Percentiles rank a stretch among this genome's conserved stretches.
Conservation (phyloP, 2,888 invertebrate genomes). For the Cerastis rubricosa region DNA sequence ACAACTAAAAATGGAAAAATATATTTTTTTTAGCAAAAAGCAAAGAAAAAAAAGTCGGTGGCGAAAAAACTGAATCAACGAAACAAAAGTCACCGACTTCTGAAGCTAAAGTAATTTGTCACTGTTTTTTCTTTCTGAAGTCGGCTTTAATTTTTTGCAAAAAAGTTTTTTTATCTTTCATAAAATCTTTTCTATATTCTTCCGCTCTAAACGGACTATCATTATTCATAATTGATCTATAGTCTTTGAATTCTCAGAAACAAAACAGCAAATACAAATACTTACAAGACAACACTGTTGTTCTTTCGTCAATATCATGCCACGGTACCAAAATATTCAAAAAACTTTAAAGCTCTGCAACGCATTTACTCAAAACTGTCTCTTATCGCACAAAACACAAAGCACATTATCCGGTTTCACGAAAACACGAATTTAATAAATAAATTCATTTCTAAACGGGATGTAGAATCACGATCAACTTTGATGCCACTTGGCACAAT, state of each 20-base stretch:
- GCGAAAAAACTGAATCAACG: no score
- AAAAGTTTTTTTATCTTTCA: no score
- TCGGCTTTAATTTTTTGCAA: no score
- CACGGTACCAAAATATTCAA: neutral
- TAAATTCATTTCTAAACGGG: conserved; percentile 28
- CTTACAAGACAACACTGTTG: conserved; percentile 42
- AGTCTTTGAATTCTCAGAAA: neutral
- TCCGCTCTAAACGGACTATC: neutral
- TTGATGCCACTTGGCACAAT: conserved; percentile 36
- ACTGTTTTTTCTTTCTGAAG: no score
- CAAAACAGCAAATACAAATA: neutral
- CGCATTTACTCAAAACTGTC: conserved; percentile 14
- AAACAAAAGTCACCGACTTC: no score
- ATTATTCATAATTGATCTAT: neutral
- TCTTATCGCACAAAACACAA: neutral
- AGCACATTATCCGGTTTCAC: conserved; percentile 22
- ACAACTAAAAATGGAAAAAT: no score
- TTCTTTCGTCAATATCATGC: conserved; percentile 48
- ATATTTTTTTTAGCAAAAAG: no score
- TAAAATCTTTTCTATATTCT: neutral
- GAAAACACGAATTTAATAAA: neutral
- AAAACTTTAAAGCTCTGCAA: neutral
- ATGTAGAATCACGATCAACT: conserved; percentile 39
- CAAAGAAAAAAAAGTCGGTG: no score
- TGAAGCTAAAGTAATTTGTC: no score